phyloP scores from a whole-genome alignment of 2,888 invertebrate species.

The Oligia strigilis region DNA sequence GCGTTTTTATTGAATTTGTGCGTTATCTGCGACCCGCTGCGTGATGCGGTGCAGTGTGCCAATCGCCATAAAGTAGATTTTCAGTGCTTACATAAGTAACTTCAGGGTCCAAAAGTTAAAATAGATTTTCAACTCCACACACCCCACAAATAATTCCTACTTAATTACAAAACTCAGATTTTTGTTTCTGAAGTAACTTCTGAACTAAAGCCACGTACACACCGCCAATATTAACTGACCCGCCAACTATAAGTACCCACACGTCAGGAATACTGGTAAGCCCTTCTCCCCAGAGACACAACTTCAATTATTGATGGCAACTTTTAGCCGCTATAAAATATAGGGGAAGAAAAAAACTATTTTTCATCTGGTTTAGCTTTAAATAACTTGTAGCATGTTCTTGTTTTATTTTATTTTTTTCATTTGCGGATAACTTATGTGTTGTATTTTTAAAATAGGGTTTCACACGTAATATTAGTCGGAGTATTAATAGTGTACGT shows the following conservation, averaged over 20 bases:
- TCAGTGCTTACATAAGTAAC: not conserved
- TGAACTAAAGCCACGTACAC: slow-evolving; percentile 60
- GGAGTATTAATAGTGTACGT: slow-evolving; percentile 49
- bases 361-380: slow-evolving; percentile 85
- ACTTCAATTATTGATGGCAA: slow-evolving; percentile 90
- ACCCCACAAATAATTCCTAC: not conserved
- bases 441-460: slow-evolving; percentile 57
- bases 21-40: too few relatives aligned
- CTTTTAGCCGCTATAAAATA: slow-evolving; percentile 89
- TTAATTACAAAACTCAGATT: slow-evolving; percentile 32
- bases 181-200: slow-evolving; percentile 35
- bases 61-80: not conserved
- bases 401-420: slow-evolving; percentile 61
- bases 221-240: slow-evolving; percentile 60
- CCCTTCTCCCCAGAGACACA: slow-evolving; percentile 83
- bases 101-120: not conserved
- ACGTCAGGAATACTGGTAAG: slow-evolving; percentile 78
- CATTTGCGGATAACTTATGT: slow-evolving; percentile 53
- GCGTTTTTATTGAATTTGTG: too few relatives aligned
- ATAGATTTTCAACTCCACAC: not conserved
- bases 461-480: slow-evolving; percentile 54
- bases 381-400: slow-evolving; percentile 77
- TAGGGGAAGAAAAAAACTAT: slow-evolving; percentile 81
- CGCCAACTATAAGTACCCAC: slow-evolving; percentile 63
- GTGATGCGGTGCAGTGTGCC: too few relatives aligned